Evolutionary conservation across 2,797 vertebrate species (phyloP).

Genomic region (Xenopus petersii): DNA sequence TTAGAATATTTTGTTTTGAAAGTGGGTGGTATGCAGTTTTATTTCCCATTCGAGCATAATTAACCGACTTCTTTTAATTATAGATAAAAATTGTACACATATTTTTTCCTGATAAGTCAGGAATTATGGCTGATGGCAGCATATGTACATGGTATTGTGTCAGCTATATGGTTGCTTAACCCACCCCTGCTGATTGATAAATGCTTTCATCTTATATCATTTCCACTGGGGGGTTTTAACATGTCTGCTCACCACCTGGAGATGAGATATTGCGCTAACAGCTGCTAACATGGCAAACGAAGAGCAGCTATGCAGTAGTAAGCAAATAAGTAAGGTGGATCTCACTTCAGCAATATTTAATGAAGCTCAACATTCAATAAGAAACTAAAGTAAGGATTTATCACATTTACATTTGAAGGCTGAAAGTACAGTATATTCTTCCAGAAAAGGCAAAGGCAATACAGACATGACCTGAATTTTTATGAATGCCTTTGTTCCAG

Average conservation of each 20-base stretch:
- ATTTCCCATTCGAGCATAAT: too few species aligned
- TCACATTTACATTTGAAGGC: too few species aligned
- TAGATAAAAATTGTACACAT: too few species aligned
- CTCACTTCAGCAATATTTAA: not conserved
- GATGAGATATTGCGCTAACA: not conserved
- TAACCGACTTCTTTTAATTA: too few species aligned
- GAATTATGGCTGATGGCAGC: not conserved
- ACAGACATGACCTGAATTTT: not conserved
- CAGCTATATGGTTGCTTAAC: not conserved
- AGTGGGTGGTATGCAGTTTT: too few species aligned
- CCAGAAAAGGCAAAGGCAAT: not conserved
- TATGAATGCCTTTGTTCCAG: not conserved
- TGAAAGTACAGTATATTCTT: not conserved
- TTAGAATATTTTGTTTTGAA: too few species aligned
- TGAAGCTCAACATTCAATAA: not conserved
- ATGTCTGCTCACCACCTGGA: constrained; percentile 3
- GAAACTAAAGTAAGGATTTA: too few species aligned
- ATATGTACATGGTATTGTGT: not conserved
- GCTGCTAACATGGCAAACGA: constrained; percentile 6
- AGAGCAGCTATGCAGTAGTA: constrained; percentile 6
- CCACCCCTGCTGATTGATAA: constrained; percentile 22
- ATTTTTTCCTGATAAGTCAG: too few species aligned
- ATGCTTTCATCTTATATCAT: constrained; percentile 10
- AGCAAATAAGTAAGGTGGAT: constrained; percentile 8
- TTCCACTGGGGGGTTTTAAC: constrained; percentile 1